Conservation (phyloP, 1,140 invertebrate species). For the Dinoponera quadriceps region DNA sequence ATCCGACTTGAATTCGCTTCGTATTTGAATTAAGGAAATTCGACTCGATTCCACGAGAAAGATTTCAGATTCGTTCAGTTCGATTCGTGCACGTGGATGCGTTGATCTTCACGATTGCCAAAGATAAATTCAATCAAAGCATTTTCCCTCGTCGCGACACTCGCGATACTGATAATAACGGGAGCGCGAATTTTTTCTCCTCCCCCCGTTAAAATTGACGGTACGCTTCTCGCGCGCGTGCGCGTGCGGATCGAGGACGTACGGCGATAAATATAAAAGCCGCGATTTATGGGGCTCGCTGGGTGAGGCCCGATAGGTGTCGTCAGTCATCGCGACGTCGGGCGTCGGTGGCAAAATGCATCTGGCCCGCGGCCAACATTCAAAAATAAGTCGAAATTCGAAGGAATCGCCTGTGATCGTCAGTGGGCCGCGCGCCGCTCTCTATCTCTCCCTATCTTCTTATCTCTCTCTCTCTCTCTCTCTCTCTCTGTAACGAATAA, state of each 20-base stretch:
- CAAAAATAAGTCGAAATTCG: slow-evolving; percentile 73
- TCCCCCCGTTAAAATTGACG: slow-evolving; percentile 8
- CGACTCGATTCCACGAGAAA: too few species aligned
- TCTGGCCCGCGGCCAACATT: slow-evolving; percentile 66
- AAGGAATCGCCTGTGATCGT: slow-evolving; percentile 64
- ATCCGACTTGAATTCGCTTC: too few species aligned
- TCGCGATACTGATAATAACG: not conserved
- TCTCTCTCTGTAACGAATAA: too few species aligned
- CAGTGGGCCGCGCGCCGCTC: slow-evolving; percentile 7
- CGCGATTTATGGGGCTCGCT: slow-evolving; percentile 28
- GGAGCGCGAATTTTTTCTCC: slow-evolving; percentile 1
- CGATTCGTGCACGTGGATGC: too few species aligned
- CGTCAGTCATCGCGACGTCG: slow-evolving; percentile 59
- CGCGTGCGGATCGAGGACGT: slow-evolving; percentile 7
- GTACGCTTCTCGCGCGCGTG: not conserved
- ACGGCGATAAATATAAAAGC: slow-evolving; percentile 60
- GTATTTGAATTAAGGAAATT: too few species aligned
- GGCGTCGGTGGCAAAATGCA: slow-evolving; percentile 57
- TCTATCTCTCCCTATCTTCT: not conserved
- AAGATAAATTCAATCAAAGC: too few species aligned
- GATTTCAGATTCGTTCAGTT: too few species aligned
- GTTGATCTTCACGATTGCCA: too few species aligned
- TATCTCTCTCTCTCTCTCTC: not conserved
- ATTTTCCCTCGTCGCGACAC: not conserved
- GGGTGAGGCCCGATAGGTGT: slow-evolving; percentile 37